Percentiles rank a stretch among this genome's conserved stretches.
phyloP scores from a whole-genome alignment of 1,140 invertebrate genomes.

The Sarcophaga peregrina region DNA sequence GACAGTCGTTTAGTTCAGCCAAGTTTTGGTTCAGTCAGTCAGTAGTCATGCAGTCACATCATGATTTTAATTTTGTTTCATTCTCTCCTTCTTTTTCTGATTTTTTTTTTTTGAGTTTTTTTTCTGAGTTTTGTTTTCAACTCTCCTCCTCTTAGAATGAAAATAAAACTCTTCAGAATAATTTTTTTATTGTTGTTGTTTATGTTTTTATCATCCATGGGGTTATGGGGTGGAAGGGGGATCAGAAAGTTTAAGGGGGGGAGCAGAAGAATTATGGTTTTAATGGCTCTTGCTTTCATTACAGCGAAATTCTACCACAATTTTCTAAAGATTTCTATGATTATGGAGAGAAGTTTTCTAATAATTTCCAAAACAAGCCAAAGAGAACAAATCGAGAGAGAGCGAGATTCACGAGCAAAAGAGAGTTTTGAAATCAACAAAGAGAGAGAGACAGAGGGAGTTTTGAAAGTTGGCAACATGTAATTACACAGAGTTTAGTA shows the following conservation, averaged over 20 bases:
- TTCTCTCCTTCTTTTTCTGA: not conserved
- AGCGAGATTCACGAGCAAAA: not conserved
- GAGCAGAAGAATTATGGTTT: not conserved
- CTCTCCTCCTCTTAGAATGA: too few species aligned
- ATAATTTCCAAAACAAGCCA: too few species aligned
- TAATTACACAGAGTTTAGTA: not conserved
- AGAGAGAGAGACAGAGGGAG: not conserved
- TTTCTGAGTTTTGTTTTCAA: too few species aligned
- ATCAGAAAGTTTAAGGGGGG: not conserved
- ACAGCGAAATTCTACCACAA: not conserved
- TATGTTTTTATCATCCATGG: too few species aligned
- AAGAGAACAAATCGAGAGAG: too few species aligned
- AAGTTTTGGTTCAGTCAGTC: constrained; percentile 22
- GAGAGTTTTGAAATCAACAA: not conserved
- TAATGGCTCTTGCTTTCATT: not conserved
- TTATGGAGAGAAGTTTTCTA: not conserved
- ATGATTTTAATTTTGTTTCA: constrained; percentile 8
- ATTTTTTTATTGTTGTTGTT: too few species aligned
- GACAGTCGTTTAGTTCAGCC: constrained; percentile 8
- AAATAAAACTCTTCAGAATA: too few species aligned
- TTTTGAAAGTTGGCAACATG: not conserved
- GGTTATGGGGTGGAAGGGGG: too few species aligned
- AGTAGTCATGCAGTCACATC: constrained; percentile 26
- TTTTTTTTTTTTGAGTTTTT: not conserved
- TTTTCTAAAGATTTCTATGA: constrained; percentile 1